Evolutionary conservation across 2,888 invertebrate genomes (phyloP), one percentile per base, ranked within the genome.

Genomic region (Anagyrus pseudococci): DNA sequence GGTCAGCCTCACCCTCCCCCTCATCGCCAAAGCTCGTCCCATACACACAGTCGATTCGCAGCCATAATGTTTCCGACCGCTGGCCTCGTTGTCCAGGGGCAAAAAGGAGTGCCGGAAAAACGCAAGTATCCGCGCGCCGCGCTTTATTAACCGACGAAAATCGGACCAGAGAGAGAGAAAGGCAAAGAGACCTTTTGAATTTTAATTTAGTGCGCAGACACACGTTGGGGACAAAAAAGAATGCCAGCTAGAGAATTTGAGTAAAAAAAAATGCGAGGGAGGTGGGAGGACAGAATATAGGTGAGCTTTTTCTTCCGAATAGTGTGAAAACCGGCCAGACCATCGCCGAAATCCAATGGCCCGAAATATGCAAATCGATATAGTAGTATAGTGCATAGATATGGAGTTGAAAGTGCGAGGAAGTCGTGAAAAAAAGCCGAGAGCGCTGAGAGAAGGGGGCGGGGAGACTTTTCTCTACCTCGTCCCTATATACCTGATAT

Each of bases 361-460:
- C 44, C 33, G 23, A 49, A 56, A 50, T 50, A 56, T 50, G 50
- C 44, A 44, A 19, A 50, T 50, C 26, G 40, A 25, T 19, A 4
- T n/a, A n/a, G n/a, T n/a, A n/a, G n/a, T n/a, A n/a, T n/a, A n/a
- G n/a, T n/a, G 23, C 15, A 46, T 46, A 8, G 15, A 10, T 46
- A 46, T 17, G 13, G 19, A 22, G 15, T 29, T 10, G n/a, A 7
- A 19, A 13, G 54, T 64, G 48, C 29, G 50, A 60, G 23, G 25
- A 64, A 46, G 37, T 43, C 58, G 20, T 23, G 46, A 25, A 56
- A 52, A 49, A 48, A 22, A 46, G 4, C 29, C 20, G 41, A 29
- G 43, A 26, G 44, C 10, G 6, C 25, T 23, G 37, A 26, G 40
- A 48, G 43, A 48, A 52, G 23, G 40, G 33, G 33, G 49, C 46